phyloP scores from a whole-genome alignment of 2,797 vertebrate species.

The Rhabdophis nuchalis region DNA sequence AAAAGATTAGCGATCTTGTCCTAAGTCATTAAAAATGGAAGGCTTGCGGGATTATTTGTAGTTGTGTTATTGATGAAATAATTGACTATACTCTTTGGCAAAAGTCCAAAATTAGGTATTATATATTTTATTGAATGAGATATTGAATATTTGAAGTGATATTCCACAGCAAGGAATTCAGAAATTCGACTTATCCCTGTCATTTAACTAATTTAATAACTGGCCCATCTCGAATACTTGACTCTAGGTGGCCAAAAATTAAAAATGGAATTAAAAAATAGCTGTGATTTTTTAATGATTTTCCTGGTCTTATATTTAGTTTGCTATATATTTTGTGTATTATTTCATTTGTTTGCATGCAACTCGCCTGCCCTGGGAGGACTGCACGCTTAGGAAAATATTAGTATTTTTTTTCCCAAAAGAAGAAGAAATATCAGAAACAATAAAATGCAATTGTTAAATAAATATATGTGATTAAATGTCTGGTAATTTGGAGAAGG shows the following conservation, averaged over 20 bases:
- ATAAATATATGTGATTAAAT: background rate
- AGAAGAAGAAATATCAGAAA: background rate
- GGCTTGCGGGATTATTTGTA: background rate
- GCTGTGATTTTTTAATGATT: background rate
- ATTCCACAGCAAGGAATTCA: background rate
- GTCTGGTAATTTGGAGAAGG: background rate
- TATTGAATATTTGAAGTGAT: background rate
- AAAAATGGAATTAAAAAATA: background rate
- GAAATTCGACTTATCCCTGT: background rate
- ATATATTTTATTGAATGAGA: background rate
- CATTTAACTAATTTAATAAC: background rate
- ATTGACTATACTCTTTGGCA: background rate
- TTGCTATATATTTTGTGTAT: background rate
- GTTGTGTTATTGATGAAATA: background rate
- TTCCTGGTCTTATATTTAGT: background rate
- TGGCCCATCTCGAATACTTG: background rate
- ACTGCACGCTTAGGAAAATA: background rate
- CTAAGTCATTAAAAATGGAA: background rate
- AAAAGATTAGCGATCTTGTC: background rate
- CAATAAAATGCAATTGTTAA: background rate
- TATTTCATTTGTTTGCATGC: background rate
- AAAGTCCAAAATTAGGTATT: background rate
- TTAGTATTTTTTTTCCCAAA: background rate
- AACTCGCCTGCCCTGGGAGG: background rate
- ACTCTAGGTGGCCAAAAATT: background rate